phyloP scores from a whole-genome alignment of 2,888 invertebrate genomes.

The Tenthredo notha region DNA sequence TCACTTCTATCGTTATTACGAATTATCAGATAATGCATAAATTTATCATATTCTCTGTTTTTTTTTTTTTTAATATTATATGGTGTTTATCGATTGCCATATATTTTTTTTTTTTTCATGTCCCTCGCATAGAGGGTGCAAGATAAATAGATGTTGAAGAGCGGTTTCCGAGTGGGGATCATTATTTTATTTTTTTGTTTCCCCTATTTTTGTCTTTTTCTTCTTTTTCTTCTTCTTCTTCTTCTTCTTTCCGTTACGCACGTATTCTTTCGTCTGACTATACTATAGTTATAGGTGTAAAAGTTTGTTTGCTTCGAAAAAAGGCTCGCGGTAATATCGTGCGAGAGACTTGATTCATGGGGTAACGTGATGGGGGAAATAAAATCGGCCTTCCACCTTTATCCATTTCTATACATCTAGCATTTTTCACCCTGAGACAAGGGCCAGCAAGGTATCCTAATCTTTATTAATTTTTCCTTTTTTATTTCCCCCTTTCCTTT shows the following conservation, averaged over 20 bases:
- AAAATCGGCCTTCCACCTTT: constrained; percentile 20
- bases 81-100: not conserved
- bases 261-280: too few relatives aligned
- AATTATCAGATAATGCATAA: too few relatives aligned
- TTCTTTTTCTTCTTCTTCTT: too few relatives aligned
- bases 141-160: constrained; percentile 15
- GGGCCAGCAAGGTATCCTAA: not conserved
- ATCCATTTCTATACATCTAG: not conserved
- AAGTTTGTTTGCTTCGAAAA: not conserved
- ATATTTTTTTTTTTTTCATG: too few relatives aligned
- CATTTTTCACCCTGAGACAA: not conserved
- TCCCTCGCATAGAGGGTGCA: not conserved
- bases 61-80: too few relatives aligned
- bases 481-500: not conserved
- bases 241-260: not conserved
- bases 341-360: constrained; percentile 19
- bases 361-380: constrained; percentile 28
- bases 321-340: not conserved
- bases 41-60: too few relatives aligned
- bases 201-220: not conserved
- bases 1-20: too few relatives aligned
- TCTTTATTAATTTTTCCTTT: not conserved
- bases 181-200: not conserved
- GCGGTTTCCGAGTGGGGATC: constrained; percentile 12
- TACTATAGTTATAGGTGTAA: not conserved